Conservation (phyloP, 1,140 invertebrate species). For the Pseudomyrmex flavicornis region DNA sequence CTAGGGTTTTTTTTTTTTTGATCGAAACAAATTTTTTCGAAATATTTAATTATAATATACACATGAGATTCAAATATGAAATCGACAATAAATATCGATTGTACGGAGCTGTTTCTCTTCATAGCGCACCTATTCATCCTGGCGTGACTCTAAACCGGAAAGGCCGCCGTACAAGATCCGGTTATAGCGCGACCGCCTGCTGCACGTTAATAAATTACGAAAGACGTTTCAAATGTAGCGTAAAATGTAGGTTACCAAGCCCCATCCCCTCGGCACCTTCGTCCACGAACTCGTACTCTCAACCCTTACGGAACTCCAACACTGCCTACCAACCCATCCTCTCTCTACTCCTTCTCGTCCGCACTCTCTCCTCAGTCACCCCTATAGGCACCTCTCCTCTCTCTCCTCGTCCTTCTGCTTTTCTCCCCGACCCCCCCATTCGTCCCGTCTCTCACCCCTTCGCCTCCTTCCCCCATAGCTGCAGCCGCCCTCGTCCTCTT, state of each 20-base stretch:
- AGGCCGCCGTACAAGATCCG: constrained; percentile 36
- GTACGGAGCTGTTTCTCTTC: background rate
- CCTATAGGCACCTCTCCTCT: constrained; percentile 16
- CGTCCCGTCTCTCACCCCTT: background rate
- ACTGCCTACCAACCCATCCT: constrained; percentile 64
- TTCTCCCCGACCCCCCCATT: constrained; percentile 8
- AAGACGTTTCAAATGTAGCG: constrained; percentile 78
- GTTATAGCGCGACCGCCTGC: constrained; percentile 45
- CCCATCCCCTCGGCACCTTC: constrained; percentile 28
- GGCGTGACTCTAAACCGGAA: constrained; percentile 33
- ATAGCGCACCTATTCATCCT: constrained; percentile 1
- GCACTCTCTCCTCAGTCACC: constrained; percentile 19
- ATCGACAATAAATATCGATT: constrained; percentile 9
- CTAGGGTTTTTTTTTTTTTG: no score
- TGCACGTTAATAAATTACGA: constrained; percentile 73
- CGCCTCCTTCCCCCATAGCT: background rate
- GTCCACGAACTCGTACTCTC: constrained; percentile 14
- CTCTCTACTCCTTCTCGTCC: constrained; percentile 22
- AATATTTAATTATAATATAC: no score
- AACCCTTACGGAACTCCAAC: constrained; percentile 65
- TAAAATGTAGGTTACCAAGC: constrained; percentile 81
- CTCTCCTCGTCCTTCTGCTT: background rate
- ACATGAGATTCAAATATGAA: background rate
- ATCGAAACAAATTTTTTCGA: no score
- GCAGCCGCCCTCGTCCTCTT: constrained; percentile 69